These are phyloP conservation scores for Phalanger gymnotis DNA, from an alignment of 2,797 vertebrate species.

Conservation along the genomic window DNA sequence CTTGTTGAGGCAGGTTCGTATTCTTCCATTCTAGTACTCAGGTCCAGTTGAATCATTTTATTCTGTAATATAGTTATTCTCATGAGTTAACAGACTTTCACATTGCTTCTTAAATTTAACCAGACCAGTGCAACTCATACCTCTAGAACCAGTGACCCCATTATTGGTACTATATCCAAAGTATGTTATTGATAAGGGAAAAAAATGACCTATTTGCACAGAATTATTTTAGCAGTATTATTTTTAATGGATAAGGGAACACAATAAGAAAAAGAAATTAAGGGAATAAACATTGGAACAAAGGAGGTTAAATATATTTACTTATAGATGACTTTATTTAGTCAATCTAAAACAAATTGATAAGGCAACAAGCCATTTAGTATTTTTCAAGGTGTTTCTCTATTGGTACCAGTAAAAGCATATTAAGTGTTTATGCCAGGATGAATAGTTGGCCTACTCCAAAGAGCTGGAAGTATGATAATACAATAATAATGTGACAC, in stretches of 20 bases:
- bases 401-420: slow-evolving; percentile 35
- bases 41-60: slow-evolving; percentile 38
- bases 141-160: neutral
- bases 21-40: neutral
- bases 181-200: neutral
- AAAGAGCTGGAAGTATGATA: neutral
- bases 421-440: slow-evolving; percentile 12
- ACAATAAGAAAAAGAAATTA: no score
- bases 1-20: neutral
- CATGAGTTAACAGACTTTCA: slow-evolving; percentile 62
- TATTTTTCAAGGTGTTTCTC: slow-evolving; percentile 72
- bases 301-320: neutral
- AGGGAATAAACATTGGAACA: neutral
- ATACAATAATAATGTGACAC: neutral
- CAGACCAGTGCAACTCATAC: slow-evolving; percentile 20
- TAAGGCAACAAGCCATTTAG: neutral
- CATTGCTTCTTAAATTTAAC: slow-evolving; percentile 53
- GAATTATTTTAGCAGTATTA: neutral
- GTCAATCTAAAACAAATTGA: neutral
- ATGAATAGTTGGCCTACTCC: slow-evolving; percentile 23
- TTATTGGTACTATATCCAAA: neutral
- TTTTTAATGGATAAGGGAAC: neutral
- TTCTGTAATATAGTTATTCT: slow-evolving; percentile 31
- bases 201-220: neutral
- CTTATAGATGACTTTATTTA: neutral